Evolutionary conservation across 2,888 invertebrate genomes (phyloP).

Genomic region (Tigriopus californicus): DNA sequence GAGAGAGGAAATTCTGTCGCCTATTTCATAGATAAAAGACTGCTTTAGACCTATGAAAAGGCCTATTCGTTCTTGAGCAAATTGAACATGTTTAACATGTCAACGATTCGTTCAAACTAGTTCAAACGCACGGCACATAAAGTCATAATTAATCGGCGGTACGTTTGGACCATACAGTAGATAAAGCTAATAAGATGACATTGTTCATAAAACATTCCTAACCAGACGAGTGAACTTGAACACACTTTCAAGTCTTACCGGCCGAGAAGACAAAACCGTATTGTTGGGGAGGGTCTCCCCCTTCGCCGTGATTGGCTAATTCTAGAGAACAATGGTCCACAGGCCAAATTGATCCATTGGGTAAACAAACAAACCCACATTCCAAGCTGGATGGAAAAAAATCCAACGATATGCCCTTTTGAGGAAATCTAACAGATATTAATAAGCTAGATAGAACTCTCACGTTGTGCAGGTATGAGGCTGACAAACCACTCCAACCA

Average conservation of each 20-base stretch:
- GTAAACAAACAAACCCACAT: neutral
- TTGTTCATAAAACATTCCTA: neutral
- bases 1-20: too few relatives aligned
- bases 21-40: too few relatives aligned
- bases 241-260: neutral
- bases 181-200: neutral
- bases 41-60: too few relatives aligned
- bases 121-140: too few relatives aligned
- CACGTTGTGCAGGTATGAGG: neutral
- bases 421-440: neutral
- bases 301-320: constrained; percentile 1
- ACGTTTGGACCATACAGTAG: too few relatives aligned
- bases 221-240: neutral
- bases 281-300: neutral
- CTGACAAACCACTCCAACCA: neutral
- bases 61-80: too few relatives aligned
- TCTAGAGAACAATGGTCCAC: neutral
- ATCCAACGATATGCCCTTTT: neutral
- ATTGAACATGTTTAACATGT: too few relatives aligned
- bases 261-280: neutral
- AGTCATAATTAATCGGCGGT: too few relatives aligned
- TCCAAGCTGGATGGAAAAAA: neutral
- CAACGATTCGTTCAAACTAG: too few relatives aligned
- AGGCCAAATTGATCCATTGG: neutral
- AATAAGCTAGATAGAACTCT: neutral